Evolutionary conservation across 1,140 invertebrate genomes (phyloP).

Genomic region (Sycobia sp.): DNA sequence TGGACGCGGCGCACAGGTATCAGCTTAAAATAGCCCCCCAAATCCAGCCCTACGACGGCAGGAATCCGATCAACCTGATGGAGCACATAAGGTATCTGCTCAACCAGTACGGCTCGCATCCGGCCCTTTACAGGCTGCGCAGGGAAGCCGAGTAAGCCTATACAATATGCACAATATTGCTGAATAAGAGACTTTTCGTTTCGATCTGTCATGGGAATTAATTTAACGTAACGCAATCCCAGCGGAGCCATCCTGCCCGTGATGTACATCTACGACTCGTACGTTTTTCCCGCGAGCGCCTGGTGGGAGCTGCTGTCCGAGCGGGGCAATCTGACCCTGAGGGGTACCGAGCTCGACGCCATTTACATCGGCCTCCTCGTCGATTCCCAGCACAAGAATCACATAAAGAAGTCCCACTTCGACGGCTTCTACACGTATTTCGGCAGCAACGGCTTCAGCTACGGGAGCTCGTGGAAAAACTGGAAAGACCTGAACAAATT

Average conservation of each 20-base stretch:
- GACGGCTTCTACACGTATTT: conserved; percentile 71
- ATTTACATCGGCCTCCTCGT: conserved; percentile 65
- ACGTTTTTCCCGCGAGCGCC: conserved; percentile 59
- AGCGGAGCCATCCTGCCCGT: conserved; percentile 60
- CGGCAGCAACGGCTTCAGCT: conserved; percentile 66
- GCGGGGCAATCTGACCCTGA: conserved; percentile 59
- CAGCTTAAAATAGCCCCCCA: conserved; percentile 60
- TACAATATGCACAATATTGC: too few species aligned
- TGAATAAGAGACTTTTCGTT: too few species aligned
- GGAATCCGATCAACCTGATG: conserved; percentile 59
- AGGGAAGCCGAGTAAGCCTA: conserved; percentile 52
- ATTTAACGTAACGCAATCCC: too few species aligned
- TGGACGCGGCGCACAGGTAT: conserved; percentile 56
- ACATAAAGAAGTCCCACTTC: conserved; percentile 65
- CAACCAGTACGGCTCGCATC: conserved; percentile 55
- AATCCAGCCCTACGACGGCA: conserved; percentile 57
- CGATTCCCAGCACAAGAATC: conserved; percentile 55
- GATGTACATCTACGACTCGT: conserved; percentile 67
- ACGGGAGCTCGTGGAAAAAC: conserved; percentile 70
- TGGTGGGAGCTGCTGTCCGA: conserved; percentile 62
- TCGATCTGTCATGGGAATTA: too few species aligned
- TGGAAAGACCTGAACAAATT: conserved; percentile 66
- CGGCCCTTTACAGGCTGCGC: conserved; percentile 62
- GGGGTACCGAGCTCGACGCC: conserved; percentile 63
- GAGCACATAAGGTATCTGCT: conserved; percentile 56